A percentile compares a stretch with the other conserved stretches of the same genome.
Evolutionary conservation across 2,113 vertebrate species (phyloP).

Genomic region (Serilophus lunatus): DNA sequence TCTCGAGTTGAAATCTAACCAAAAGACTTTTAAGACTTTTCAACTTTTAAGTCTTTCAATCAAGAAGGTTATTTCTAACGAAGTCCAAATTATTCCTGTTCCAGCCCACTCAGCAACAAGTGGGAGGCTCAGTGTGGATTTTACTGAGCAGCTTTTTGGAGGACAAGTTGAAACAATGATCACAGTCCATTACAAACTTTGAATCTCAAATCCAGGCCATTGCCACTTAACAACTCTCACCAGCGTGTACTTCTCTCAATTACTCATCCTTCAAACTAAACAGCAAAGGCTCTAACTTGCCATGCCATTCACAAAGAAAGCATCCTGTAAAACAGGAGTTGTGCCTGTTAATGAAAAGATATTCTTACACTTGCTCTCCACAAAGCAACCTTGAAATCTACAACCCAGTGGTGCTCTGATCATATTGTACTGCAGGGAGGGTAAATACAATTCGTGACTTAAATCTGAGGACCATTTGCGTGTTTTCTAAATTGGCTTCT

Average conservation of each 20-base stretch:
- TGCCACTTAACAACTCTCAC: background rate
- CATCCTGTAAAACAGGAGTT: background rate
- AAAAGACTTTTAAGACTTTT: no score
- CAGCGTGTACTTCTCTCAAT: background rate
- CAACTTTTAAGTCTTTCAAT: background rate
- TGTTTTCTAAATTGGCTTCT: background rate
- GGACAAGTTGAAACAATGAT: background rate
- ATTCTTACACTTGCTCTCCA: background rate
- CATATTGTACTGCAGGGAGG: background rate
- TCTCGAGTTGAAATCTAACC: background rate
- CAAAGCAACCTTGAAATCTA: background rate
- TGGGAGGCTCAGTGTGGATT: background rate
- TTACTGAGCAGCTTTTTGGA: background rate
- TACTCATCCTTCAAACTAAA: background rate
- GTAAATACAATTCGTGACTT: background rate
- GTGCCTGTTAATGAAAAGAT: background rate
- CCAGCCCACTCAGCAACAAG: background rate
- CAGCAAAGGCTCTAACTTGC: background rate
- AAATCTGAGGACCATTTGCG: background rate
- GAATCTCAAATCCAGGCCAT: background rate
- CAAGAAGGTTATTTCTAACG: background rate
- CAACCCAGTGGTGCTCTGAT: background rate
- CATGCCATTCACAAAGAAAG: background rate
- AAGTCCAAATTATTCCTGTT: background rate
- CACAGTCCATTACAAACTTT: background rate